Base-by-base conservation (phyloP, 2,888 invertebrate genomes). In the Hedychridium roseum region DNA sequence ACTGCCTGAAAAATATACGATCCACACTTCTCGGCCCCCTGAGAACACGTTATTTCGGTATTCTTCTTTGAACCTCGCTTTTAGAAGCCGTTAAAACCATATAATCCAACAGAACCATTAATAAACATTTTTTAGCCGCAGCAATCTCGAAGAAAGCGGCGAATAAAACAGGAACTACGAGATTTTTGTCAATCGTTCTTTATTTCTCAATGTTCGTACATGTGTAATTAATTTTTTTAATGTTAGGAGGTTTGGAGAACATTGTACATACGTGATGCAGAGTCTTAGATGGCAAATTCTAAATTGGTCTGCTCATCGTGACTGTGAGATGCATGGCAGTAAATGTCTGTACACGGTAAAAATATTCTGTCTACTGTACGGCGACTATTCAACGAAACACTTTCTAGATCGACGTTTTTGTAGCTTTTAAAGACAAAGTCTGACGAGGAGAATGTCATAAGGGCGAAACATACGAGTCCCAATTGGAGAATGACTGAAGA, bases 281-380 rank as follows among this genome's bases (percentile, higher is more conserved):
- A 57, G 68, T 31, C 50, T 72, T n/a, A 54, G 60, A 14, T 59
- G 51, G 12, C 68, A 72, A 32, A 66, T 72, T 42, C 43, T 69
- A 12, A 64, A 64, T 43, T 71, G 66, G 64, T 61, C 67, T 9
- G 46, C 57, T 1, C 64, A 58, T 11, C 42, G 49, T 3, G 57
- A 55, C 28, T 71, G 66, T 31, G 59, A 54, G 3, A 36, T 39
- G 12, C 57, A 43, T 37, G 55, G 56, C 32, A 52, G 50, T 36
- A 61, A 30, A 45, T 68, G 68, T 34, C 43, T 66, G 3, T 69
- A 68, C 16, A 49, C 55, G 28, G 68, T 68, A 38, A 60, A 50
- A 12, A 11, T 26, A 20, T 4, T n/a, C n/a, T n/a, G n/a, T n/a
- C n/a, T n/a, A n/a, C n/a, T n/a, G n/a, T n/a, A n/a, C n/a, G n/a